Evolutionary conservation across 2,888 invertebrate genomes (phyloP), one percentile per base, ranked within the genome.

Genomic region (Mystacides longicornis): DNA sequence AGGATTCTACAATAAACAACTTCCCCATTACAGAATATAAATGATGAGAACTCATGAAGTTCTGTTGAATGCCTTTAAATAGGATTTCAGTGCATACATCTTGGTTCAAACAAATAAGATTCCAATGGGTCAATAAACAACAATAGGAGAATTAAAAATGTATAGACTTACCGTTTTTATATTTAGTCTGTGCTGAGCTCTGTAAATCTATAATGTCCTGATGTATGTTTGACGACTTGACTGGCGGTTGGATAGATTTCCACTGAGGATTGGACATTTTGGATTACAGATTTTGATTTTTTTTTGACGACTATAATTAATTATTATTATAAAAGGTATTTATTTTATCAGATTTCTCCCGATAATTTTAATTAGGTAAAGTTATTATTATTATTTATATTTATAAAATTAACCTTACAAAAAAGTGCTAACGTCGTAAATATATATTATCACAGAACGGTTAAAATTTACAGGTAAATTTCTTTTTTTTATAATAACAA

Each of bases 231-330:
- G 89, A 85, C 16, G 45, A 49, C 16, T 86, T 83, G 81, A 83
- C 82, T 79, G 89, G 88, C 87, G 90, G 87, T 85, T 90, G 89
- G 87, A 89, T 89, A 54, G 76, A 84, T 81, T 86, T 87, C 87
- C 87, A 88, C 86, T 88, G 87, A 86, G 87, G 83, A 86, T 87
- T 86, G 76, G 87, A 86, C 87, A 88, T 87, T 37, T 37, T 37
- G 14, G 37, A n/a, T 37, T 37, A 37, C 37, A 37, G 37, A n/a
- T n/a, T 37, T 14, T 37, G 37, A 37, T 37, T 14, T n/a, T 37
- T 7, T n/a, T 7, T 37, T 37, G 3, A 37, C 14, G 14, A n/a
- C 3, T 37, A 3, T 37, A n/a, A n/a, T n/a, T n/a, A n/a, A n/a
- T 7, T 37, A 37, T 37, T 37, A n/a, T n/a, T 7, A 37, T 11